Evolutionary conservation across 2,888 invertebrate species (phyloP).

Genomic region (Drosophila limbata): DNA sequence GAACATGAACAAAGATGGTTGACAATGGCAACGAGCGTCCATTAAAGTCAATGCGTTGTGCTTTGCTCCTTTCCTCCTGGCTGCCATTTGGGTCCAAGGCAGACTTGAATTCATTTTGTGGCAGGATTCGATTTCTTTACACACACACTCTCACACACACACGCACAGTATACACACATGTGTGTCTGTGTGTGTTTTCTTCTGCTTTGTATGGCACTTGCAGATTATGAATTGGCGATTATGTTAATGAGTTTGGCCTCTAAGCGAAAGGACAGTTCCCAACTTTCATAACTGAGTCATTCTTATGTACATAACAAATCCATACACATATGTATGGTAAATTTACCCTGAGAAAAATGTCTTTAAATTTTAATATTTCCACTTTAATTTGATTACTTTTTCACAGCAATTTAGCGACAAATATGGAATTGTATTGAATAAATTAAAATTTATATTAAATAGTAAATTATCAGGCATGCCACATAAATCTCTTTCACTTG

Average conservation of each 20-base stretch:
- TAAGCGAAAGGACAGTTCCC: conserved; percentile 26
- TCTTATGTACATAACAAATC: conserved; percentile 47
- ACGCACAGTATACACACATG: conserved; percentile 11
- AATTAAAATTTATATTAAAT: too few relatives aligned
- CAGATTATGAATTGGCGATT: conserved; percentile 78
- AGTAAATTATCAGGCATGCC: too few relatives aligned
- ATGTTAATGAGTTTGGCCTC: conserved; percentile 67
- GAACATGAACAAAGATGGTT: conserved; percentile 38
- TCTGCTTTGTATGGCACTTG: conserved; percentile 45
- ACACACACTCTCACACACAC: conserved; percentile 13
- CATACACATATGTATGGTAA: not conserved
- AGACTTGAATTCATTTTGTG: conserved; percentile 60
- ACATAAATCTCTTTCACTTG: too few relatives aligned
- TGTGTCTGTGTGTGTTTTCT: conserved; percentile 16
- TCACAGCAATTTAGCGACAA: too few relatives aligned
- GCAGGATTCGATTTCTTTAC: conserved; percentile 52
- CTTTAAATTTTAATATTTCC: not conserved
- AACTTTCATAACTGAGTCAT: conserved; percentile 50
- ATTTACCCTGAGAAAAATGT: not conserved
- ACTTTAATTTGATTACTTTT: not conserved
- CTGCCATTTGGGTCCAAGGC: conserved; percentile 33
- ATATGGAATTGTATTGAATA: too few relatives aligned
- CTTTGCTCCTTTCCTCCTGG: conserved; percentile 1
- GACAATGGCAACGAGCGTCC: conserved; percentile 52
- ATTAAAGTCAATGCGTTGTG: conserved; percentile 54